Evolutionary conservation across 2,797 vertebrate genomes (phyloP), one percentile per base, ranked within the genome.

Genomic region (Moxostoma hubbsi): DNA sequence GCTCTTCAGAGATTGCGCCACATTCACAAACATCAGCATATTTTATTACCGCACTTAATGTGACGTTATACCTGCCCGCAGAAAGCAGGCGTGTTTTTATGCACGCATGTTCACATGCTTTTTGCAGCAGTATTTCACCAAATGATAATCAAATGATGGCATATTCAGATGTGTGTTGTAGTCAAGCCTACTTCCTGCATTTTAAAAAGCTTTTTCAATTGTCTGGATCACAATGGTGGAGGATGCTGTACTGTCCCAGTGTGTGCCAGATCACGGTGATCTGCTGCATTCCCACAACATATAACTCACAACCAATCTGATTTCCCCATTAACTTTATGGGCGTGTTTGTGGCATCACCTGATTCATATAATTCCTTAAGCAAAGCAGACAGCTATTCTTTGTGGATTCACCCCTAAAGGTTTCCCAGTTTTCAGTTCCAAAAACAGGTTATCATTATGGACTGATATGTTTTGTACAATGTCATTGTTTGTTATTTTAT

Each of bases 401-500:
- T 13, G 1, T 45, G 12, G 53, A 77, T 46, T 51, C 24, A 13
- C 55, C 47, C 59, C 2, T 47, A 8, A 75, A 55, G 3, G 45
- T 59, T 59, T 43, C 55, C 53, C 6, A 49, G 45, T 12, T 45
- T 12, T 50, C 10, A 13, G 50, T 24, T 24, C 67, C 12, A n/a
- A 46, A 36, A n/a, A 13, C 24, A 62, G 36, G 11, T 54, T 16
- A 16, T 58, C 8, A 3, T 49, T 61, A 24, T 6, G 11, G 18
- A 43, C 9, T 36, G 36, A 36, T 4, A 36, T 36, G 36, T 36
- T 36, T 5, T 69, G 18, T 16, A 61, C 7, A n/a, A 66, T 24
- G 13, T 51, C 16, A 59, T 58, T 43, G n/a, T 61, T 61, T 57
- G 24, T 75, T n/a, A 67, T 51, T 65, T 18, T 43, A 13, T 76